Conservation (phyloP, 2,888 invertebrate genomes). For the Agelastica alni region DNA sequence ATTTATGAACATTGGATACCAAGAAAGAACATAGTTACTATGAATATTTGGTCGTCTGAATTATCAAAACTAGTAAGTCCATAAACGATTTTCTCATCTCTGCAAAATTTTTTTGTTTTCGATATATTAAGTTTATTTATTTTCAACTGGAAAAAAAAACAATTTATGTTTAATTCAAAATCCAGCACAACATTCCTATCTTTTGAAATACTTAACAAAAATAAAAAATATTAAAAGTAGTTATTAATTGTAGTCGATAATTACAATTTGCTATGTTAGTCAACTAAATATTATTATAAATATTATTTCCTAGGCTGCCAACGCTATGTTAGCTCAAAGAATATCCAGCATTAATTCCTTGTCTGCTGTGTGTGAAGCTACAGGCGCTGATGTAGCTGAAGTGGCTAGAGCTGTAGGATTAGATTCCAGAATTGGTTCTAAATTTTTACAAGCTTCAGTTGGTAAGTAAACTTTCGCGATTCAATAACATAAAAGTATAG, state of each 20-base stretch:
- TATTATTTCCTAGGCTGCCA: constrained; percentile 75
- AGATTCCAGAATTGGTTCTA: constrained; percentile 93
- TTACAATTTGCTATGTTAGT: no score
- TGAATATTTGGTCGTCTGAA: constrained; percentile 99
- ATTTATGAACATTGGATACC: constrained; percentile 98
- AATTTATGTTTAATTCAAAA: no score
- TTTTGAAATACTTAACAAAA: no score
- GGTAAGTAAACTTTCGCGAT: constrained; percentile 65
- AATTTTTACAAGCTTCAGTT: constrained; percentile 95
- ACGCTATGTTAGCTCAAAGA: constrained; percentile 97
- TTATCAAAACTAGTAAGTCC: constrained; percentile 84
- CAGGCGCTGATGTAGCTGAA: constrained; percentile 97
- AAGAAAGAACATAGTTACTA: constrained; percentile 88
- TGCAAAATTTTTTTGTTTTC: no score
- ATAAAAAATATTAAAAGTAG: no score
- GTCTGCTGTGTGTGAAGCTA: constrained; percentile 96
- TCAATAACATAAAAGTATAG: no score
- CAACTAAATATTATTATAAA: constrained; percentile 39
- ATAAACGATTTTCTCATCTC: not conserved
- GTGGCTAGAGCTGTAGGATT: constrained; percentile 94
- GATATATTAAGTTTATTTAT: no score
- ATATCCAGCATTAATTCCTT: constrained; percentile 98
- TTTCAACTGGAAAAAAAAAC: no score
- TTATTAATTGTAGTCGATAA: no score
- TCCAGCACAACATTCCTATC: no score